Base-by-base conservation (phyloP, 1,140 invertebrate species). In the Solenopsis fugax region DNA sequence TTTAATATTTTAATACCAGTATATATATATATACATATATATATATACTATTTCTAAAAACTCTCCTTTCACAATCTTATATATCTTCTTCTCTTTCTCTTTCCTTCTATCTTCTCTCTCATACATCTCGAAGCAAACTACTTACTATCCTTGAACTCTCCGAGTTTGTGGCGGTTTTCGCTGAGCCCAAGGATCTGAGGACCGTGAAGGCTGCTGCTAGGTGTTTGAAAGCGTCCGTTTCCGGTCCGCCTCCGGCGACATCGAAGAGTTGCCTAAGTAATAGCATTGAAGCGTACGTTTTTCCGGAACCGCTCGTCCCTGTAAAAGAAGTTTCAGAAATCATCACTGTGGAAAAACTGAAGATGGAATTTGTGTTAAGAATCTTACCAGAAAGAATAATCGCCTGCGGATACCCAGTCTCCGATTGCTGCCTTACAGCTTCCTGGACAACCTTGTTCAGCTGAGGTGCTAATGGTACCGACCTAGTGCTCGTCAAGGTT, bases 201-300 rank as follows among this genome's bases (percentile, higher is more conserved):
- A 99, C 98, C 29, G 98, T 99, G 93, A 99, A 98, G 16, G 98
- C 98, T 29, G 98, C 98, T 1, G 98, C 98, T 78, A 99, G 96
- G 95, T 99, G 98, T 95, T 99, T 99, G 94, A 99, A 99, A n/a
- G 98, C 98, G 95, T 99, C 98, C 2, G 98, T 99, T 95, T 99
- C 98, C 0, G 98, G 97, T 13, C 98, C 98, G 78, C 98, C 98
- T 62, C 98, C 98, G 21, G 98, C 98, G 69, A 98, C 97, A 93
- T 98, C 98, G 95, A 99, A 99, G 86, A 99, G 94, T 93, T 99
- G 98, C 85, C 98, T 96, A 64, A 99, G 96, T 90, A 99, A 95
- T 89, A 98, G 95, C 98, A 99, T 99, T 2, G 98, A 98, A 64
- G 98, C 97, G 93, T 98, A 98, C 41, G 98, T 99, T 95, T 99